These are phyloP conservation scores for Cryptosula pallasiana DNA, from an alignment of 2,888 invertebrate species.

Conservation along the genomic window DNA sequence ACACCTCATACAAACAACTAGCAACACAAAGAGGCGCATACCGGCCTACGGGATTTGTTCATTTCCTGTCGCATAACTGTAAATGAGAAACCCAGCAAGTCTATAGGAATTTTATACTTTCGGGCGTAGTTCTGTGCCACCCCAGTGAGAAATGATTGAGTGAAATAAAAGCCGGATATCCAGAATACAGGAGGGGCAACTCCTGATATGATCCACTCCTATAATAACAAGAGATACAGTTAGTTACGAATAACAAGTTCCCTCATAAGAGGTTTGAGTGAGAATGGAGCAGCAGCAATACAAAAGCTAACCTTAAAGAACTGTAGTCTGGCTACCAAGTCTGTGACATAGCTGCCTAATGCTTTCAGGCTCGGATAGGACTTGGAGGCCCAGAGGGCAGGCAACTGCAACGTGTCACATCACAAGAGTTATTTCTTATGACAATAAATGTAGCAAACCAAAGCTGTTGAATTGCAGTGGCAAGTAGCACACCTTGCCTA, in stretches of 20 bases:
- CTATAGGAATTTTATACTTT: constrained; percentile 48
- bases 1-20: no score
- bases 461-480: no score
- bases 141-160: constrained; percentile 53
- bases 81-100: constrained; percentile 48
- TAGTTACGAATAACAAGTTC: no score
- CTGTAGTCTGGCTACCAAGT: constrained; percentile 45
- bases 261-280: no score
- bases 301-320: constrained; percentile 45
- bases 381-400: constrained; percentile 50
- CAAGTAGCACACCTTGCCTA: constrained; percentile 50
- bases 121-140: constrained; percentile 51
- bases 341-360: constrained; percentile 50
- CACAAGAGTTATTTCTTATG: no score
- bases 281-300: not conserved
- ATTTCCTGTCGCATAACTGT: constrained; percentile 41
- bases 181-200: constrained; percentile 49
- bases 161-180: constrained; percentile 55
- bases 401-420: constrained; percentile 42
- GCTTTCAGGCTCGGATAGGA: constrained; percentile 53
- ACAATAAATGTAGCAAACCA: no score
- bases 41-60: constrained; percentile 42
- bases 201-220: constrained; percentile 50
- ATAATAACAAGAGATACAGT: constrained; percentile 1
- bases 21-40: constrained; percentile 31